phyloP scores from a whole-genome alignment of 2,113 vertebrate species.

The Sorex araneus region DNA sequence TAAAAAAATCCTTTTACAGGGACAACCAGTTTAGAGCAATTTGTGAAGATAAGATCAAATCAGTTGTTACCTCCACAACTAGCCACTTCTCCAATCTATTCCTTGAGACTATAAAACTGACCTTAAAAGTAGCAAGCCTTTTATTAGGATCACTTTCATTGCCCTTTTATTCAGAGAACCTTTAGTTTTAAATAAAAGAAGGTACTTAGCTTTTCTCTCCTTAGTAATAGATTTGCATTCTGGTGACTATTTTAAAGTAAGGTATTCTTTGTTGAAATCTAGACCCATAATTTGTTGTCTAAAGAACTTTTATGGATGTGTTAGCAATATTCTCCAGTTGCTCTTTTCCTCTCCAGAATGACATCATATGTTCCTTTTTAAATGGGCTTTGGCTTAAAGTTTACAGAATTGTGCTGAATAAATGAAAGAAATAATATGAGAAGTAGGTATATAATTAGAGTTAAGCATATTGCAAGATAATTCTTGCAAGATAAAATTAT shows the following conservation, averaged over 20 bases:
- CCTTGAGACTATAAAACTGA: not conserved
- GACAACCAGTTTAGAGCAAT: too few species aligned
- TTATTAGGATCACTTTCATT: not conserved
- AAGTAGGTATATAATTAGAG: not conserved
- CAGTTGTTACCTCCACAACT: not conserved
- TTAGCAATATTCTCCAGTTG: not conserved
- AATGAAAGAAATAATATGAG: not conserved
- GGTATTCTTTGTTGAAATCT: not conserved
- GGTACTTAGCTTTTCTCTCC: constrained; percentile 7
- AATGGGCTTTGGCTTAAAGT: not conserved
- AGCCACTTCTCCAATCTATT: not conserved
- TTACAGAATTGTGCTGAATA: not conserved
- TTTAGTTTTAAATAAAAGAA: constrained; percentile 49
- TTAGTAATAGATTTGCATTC: constrained; percentile 47
- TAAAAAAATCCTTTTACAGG: too few species aligned
- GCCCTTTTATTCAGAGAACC: not conserved
- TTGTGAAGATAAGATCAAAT: not conserved
- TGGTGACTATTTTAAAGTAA: constrained; percentile 36
- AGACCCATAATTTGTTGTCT: constrained; percentile 53
- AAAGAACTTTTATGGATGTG: not conserved
- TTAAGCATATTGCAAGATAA: not conserved
- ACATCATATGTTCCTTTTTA: too few species aligned
- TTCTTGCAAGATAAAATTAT: not conserved
- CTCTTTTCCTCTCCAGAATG: not conserved
- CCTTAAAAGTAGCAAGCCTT: not conserved